Base-by-base conservation (phyloP, 2,113 vertebrate species). In the Misgurnus anguillicaudatus region DNA sequence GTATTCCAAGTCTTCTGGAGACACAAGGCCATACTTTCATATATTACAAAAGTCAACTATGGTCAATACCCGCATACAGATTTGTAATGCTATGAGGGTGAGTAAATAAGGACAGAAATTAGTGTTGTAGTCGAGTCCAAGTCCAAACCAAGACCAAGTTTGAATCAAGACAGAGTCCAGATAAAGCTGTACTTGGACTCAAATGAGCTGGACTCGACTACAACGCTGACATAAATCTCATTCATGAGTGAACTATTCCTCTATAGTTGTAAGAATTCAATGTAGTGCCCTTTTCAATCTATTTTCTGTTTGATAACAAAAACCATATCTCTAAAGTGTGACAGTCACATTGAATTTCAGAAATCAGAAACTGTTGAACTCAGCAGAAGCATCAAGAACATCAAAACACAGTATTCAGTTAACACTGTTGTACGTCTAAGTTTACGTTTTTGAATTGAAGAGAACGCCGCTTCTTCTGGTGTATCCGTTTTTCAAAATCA, bases 401-500 rank as follows among this genome's bases (percentile, higher is more conserved):
- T 67, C 42, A 45, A 13, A 58, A 68, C 64, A 57, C 9, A 21
- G 39, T 60, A 47, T 58, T 19, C 21, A 47, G 17, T 47, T 58
- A 45, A 78, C 53, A 58, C 58, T 2, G 53, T 45, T 60, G 39
- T 60, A 60, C 7, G 5, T 58, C 17, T 31, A 47, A 11, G 63
- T 36, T 58, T 48, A 36, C 31, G 9, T 60, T 66, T 66, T 9
- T 9, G 36, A 63, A 14, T 55, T 57, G 62, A 78, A 31, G 42
- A 69, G 62, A 65, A 10, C 24, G 39, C 63, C 73, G 81, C 57
- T 61, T 53, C 75, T 14, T 65, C 73, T 57, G 55, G n/a, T 78
- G 57, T 76, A 86, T 87, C 75, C 80, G 80, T 55, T 83, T 88
- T 86, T 69, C 36, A 16, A 82, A 71, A 84, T 87, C 75, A 86